Conservation (phyloP, 2,797 vertebrate species). For the Typhlichthys subterraneus region DNA sequence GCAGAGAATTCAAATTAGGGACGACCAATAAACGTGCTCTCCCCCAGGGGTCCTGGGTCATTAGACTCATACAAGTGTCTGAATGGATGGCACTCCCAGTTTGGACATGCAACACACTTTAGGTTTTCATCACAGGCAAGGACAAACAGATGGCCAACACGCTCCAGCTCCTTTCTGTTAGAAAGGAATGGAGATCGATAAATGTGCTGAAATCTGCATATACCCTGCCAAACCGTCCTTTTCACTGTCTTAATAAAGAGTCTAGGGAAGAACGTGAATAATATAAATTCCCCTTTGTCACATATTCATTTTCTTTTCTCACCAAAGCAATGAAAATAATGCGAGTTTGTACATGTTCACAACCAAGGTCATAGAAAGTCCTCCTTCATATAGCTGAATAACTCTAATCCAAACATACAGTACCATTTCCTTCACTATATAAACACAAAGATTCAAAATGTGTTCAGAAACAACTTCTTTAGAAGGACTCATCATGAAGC, state of each 20-base stretch:
- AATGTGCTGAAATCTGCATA: conserved; percentile 43
- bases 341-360: conserved; percentile 34
- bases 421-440: conserved; percentile 15
- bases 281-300: background rate
- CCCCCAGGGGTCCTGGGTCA: conserved; percentile 59
- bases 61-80: conserved; percentile 68
- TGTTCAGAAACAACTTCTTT: conserved; percentile 3
- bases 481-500: conserved; percentile 16
- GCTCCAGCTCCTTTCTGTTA: conserved; percentile 44
- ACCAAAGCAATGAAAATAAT: background rate
- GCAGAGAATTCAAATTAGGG: conserved; percentile 44
- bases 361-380: conserved; percentile 58
- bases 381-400: conserved; percentile 2
- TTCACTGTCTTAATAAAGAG: background rate
- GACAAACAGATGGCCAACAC: conserved; percentile 80
- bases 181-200: conserved; percentile 47
- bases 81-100: conserved; percentile 64
- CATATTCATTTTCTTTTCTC: background rate
- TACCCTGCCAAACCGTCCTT: background rate
- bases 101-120: conserved; percentile 69
- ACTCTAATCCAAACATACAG: too few relatives aligned
- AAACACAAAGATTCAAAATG: conserved; percentile 31
- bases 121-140: conserved; percentile 67
- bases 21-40: background rate
- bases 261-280: conserved; percentile 25